Base-by-base conservation (phyloP, 2,888 invertebrate species). In the Phortica okadai region DNA sequence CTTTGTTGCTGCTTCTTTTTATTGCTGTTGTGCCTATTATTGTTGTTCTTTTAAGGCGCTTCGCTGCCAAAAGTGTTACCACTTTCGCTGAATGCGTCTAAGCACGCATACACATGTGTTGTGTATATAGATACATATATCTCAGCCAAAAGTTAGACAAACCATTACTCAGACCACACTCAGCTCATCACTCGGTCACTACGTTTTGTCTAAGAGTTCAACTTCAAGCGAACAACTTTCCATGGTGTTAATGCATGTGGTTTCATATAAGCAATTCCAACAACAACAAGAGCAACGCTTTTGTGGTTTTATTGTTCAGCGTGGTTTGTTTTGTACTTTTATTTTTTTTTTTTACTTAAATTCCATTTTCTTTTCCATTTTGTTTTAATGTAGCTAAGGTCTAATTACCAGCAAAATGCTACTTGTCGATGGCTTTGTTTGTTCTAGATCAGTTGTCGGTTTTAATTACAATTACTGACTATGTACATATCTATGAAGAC, bases 321-420 rank as follows among this genome's bases (percentile, higher is more conserved):
- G 64, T 77, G 77, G 77, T 6, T 8, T 3, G 50, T 11, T 11
- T 8, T 25, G 42, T 66, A 33, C 3, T 66, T 33, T 1, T 42
- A 5, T n/a, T 62, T 10, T 62, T 64, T 1, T 42, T 33, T n/a
- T 62, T 10, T 62, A 33, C 33, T 33, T 5, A 33, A 33, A 33
- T 33, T 33, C 33, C 33, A 33, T 33, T 54, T 54, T 56, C 21
- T n/a, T 16, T 44, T 16, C 10, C 14, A n/a, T 73, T 33, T 54
- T 45, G 25, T 59, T 45, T 79, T 67, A 78, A 74, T 67, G 41
- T 50, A 73, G 73, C 75, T 72, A 80, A 79, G 78, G 77, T 80
- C 79, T 80, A 78, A 79, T 81, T 81, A 83, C 80, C 79, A 81
- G 76, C 73, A 73, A 69, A 58, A 70, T 70, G 64, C 59, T 74